A percentile compares a stretch with the other conserved stretches of the same genome.
Conservation (phyloP, 2,888 invertebrate genomes). For the Drosophila picticornis region DNA sequence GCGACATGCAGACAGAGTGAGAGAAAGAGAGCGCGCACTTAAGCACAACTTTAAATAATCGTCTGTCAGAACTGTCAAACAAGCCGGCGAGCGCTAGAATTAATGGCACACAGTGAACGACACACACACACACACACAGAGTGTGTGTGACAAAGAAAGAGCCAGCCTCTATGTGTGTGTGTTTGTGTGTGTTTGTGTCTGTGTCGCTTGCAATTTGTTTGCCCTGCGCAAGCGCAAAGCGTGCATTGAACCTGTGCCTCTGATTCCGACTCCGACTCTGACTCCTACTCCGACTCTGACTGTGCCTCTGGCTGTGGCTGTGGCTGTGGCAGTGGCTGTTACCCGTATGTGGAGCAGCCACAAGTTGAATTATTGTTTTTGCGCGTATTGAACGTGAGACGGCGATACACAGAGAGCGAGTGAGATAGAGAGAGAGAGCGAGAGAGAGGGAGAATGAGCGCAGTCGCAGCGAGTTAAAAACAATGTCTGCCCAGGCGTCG, state of each 20-base stretch:
- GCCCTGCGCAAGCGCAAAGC: conserved; percentile 79
- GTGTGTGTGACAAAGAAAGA: conserved; percentile 14
- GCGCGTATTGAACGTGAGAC: conserved; percentile 42
- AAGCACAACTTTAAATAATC: conserved; percentile 86
- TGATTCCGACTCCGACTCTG: background rate
- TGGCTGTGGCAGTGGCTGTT: conserved; percentile 16
- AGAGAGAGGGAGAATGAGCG: conserved; percentile 49
- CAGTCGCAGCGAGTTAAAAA: conserved; percentile 77
- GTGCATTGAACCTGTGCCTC: conserved; percentile 77
- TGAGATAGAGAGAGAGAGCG: background rate
- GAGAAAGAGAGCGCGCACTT: conserved; percentile 58
- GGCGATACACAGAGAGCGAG: background rate
- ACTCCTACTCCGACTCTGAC: conserved; percentile 8
- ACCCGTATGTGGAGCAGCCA: conserved; percentile 74
- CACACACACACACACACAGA: conserved; percentile 6
- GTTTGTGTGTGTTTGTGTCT: conserved; percentile 24
- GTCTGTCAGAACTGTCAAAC: conserved; percentile 86
- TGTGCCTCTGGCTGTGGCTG: background rate
- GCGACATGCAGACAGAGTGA: background rate
- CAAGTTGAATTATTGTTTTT: conserved; percentile 78
- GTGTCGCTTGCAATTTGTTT: conserved; percentile 69
- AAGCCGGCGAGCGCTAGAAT: conserved; percentile 85
- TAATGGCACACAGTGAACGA: conserved; percentile 79
- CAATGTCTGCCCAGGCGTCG: conserved; percentile 68
- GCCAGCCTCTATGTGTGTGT: conserved; percentile 1